A percentile compares a stretch with the other conserved stretches of the same genome.
Conservation (phyloP, 2,888 invertebrate species). For the Ochlodes sylvanus region DNA sequence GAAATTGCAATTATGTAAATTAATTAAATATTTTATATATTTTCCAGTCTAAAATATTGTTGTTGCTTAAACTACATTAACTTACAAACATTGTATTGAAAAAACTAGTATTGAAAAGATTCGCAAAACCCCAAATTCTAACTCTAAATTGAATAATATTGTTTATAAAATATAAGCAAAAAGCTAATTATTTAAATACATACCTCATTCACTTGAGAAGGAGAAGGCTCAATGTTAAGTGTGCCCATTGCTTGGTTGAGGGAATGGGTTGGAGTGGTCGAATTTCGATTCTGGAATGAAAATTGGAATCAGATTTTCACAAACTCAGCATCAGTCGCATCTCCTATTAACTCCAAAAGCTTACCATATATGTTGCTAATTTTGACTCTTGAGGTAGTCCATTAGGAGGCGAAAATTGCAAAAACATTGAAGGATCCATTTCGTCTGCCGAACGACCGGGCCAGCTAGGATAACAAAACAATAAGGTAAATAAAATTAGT, state of each 20-base stretch:
- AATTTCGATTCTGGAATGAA: slow-evolving; percentile 67
- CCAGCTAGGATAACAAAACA: slow-evolving; percentile 49
- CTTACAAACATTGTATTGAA: too few relatives aligned
- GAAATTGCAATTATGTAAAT: slow-evolving; percentile 15
- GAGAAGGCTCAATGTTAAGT: slow-evolving; percentile 67
- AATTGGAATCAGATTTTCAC: not conserved
- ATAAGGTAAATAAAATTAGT: slow-evolving; percentile 33
- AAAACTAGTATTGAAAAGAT: too few relatives aligned
- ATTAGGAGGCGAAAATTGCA: slow-evolving; percentile 87
- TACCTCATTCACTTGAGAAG: slow-evolving; percentile 67
- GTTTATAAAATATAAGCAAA: too few relatives aligned
- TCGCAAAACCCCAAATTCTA: too few relatives aligned
- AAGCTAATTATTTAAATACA: not conserved
- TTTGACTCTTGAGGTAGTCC: slow-evolving; percentile 94
- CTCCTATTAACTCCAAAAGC: slow-evolving; percentile 20
- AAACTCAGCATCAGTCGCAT: slow-evolving; percentile 1
- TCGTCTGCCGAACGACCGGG: slow-evolving; percentile 61
- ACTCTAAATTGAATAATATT: too few relatives aligned
- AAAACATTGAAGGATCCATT: slow-evolving; percentile 91
- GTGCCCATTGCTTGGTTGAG: slow-evolving; percentile 66
- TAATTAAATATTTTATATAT: too few relatives aligned
- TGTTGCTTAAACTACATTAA: too few relatives aligned
- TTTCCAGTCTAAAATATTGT: too few relatives aligned
- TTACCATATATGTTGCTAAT: slow-evolving; percentile 93
- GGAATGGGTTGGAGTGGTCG: slow-evolving; percentile 64